Conservation (phyloP, 1,140 invertebrate species). For the Pseudobourletiella spinata region DNA sequence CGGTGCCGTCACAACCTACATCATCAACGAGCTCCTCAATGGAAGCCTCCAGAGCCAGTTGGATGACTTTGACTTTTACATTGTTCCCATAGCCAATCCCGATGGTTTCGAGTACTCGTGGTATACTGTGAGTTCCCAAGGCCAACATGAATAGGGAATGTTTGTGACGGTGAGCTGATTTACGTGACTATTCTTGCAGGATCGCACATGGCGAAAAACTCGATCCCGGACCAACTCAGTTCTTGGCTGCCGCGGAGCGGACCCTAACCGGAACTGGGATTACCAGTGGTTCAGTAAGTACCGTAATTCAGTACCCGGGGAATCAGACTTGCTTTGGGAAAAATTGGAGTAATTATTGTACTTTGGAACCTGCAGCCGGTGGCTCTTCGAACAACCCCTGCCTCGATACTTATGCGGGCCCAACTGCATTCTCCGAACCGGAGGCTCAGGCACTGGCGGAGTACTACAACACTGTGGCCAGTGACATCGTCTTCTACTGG, state of each 20-base stretch:
- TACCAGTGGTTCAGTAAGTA: constrained; percentile 16
- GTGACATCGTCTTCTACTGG: constrained; percentile 58
- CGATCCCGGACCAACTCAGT: constrained; percentile 42
- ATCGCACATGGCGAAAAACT: constrained; percentile 7
- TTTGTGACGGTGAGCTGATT: constrained; percentile 51
- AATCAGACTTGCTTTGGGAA: not conserved
- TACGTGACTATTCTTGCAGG: constrained; percentile 35
- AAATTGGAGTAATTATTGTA: not conserved
- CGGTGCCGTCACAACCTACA: constrained; percentile 15
- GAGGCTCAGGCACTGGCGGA: constrained; percentile 47
- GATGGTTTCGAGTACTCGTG: constrained; percentile 46
- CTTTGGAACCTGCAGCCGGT: not conserved
- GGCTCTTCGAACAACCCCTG: constrained; percentile 14
- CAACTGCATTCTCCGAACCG: constrained; percentile 10
- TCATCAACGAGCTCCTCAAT: constrained; percentile 19
- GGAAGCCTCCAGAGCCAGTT: constrained; percentile 48
- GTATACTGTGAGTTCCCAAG: not conserved
- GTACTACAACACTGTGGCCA: constrained; percentile 48
- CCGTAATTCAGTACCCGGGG: not conserved
- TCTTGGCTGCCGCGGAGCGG: constrained; percentile 10
- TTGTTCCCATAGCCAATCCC: constrained; percentile 59
- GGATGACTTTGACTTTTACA: constrained; percentile 52
- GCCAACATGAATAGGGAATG: constrained; percentile 52
- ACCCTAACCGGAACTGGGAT: constrained; percentile 25
- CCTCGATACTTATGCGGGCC: constrained; percentile 43